These are phyloP conservation scores for Drosophila robusta DNA, from an alignment of 2,888 invertebrate species.

Conservation along the genomic window DNA sequence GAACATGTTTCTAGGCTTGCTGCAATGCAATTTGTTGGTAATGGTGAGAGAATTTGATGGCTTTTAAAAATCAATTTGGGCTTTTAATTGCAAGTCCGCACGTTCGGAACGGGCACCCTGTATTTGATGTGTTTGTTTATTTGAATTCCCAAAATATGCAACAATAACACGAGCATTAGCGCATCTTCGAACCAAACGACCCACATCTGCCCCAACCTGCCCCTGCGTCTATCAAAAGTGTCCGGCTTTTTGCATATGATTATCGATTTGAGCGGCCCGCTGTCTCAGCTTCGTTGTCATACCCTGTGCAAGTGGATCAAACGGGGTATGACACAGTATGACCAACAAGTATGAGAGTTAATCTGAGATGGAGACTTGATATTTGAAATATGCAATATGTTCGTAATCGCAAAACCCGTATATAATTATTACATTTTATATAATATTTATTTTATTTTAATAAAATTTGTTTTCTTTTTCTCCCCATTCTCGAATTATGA, in stretches of 20 bases:
- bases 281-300: conserved; percentile 18
- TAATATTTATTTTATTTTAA: too few relatives aligned
- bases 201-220: conserved; percentile 22
- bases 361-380: too few relatives aligned
- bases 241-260: conserved; percentile 80
- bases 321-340: too few relatives aligned
- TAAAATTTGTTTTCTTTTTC: too few relatives aligned
- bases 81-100: too few relatives aligned
- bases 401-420: too few relatives aligned
- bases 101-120: conserved; percentile 28
- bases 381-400: too few relatives aligned
- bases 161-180: conserved; percentile 50
- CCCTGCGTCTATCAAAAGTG: conserved; percentile 31
- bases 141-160: conserved; percentile 42
- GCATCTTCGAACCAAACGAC: conserved; percentile 46
- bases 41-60: background rate
- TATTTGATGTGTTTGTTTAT: conserved; percentile 23
- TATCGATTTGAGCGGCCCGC: conserved; percentile 61
- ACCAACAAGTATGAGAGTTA: too few relatives aligned
- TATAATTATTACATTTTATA: too few relatives aligned
- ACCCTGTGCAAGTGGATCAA: background rate
- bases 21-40: background rate
- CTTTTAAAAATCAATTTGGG: background rate
- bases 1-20: too few relatives aligned
- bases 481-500: too few relatives aligned